Conservation (phyloP, 2,797 vertebrate genomes). For the Gallirallus australis region DNA sequence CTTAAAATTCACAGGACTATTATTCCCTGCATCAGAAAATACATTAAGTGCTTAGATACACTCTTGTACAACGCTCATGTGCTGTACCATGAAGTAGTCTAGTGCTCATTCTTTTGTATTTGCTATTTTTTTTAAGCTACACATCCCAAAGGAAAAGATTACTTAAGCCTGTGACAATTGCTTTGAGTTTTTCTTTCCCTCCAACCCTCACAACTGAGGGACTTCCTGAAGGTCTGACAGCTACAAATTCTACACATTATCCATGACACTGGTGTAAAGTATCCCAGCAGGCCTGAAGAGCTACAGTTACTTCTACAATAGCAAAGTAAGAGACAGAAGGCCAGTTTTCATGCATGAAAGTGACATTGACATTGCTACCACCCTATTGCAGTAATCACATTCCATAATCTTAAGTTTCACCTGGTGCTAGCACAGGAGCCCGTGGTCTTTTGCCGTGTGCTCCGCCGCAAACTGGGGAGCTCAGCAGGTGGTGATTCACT, state of each 20-base stretch:
- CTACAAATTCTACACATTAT: background rate
- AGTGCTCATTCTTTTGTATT: background rate
- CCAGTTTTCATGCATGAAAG: background rate
- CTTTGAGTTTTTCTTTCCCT: background rate
- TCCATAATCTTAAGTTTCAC: constrained; percentile 59
- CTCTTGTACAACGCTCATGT: background rate
- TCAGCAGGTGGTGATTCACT: constrained; percentile 99
- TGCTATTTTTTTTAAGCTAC: background rate
- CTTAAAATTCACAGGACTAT: background rate
- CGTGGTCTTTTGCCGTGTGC: constrained; percentile 99
- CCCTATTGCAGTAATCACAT: accelerated
- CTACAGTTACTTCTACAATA: background rate
- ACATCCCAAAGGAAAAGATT: background rate
- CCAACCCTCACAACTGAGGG: background rate
- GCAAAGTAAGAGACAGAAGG: background rate
- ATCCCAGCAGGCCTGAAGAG: background rate
- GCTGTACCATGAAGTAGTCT: background rate
- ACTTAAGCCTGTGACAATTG: background rate
- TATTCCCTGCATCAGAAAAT: background rate
- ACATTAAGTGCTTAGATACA: background rate
- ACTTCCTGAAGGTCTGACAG: background rate
- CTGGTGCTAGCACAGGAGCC: constrained; percentile 99
- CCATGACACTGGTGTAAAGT: accelerated
- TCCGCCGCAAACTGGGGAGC: constrained; percentile 99
- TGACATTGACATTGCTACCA: background rate